Conservation (phyloP, 2,797 vertebrate species). For the Vespertilio murinus region DNA sequence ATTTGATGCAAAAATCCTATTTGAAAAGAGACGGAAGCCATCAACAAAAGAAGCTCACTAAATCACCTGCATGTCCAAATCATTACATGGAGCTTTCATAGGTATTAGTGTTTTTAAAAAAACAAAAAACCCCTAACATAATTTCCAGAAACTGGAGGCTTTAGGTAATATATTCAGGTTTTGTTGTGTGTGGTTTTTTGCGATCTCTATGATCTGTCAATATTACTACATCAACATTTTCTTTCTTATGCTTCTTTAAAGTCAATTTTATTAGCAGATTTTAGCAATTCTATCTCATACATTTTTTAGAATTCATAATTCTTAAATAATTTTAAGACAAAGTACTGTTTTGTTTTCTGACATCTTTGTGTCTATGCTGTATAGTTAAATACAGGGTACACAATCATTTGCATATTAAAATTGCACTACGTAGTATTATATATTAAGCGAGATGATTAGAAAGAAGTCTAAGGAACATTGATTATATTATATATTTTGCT, state of each 20-base stretch:
- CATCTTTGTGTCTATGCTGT: conserved; percentile 51
- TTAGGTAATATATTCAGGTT: neutral
- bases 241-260: conserved; percentile 20
- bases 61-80: neutral
- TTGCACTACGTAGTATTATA: neutral
- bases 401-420: neutral
- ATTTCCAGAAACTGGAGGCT: neutral
- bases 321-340: conserved; percentile 22
- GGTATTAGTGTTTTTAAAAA: neutral
- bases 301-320: conserved; percentile 17
- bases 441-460: conserved; percentile 60
- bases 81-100: conserved; percentile 8
- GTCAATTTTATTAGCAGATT: neutral
- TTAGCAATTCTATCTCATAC: neutral
- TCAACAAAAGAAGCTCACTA: conserved; percentile 2
- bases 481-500: conserved; percentile 72
- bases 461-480: conserved; percentile 40
- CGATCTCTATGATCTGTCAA: neutral
- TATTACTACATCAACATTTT: conserved; percentile 54
- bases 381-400: neutral
- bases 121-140: neutral
- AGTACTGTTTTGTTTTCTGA: conserved; percentile 19
- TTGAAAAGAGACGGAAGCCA: conserved; percentile 73
- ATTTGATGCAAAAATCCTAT: conserved; percentile 84
- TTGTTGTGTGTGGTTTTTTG: neutral